These are phyloP conservation scores for Lysandra coridon DNA, from an alignment of 2,888 invertebrate species.

Conservation along the genomic window DNA sequence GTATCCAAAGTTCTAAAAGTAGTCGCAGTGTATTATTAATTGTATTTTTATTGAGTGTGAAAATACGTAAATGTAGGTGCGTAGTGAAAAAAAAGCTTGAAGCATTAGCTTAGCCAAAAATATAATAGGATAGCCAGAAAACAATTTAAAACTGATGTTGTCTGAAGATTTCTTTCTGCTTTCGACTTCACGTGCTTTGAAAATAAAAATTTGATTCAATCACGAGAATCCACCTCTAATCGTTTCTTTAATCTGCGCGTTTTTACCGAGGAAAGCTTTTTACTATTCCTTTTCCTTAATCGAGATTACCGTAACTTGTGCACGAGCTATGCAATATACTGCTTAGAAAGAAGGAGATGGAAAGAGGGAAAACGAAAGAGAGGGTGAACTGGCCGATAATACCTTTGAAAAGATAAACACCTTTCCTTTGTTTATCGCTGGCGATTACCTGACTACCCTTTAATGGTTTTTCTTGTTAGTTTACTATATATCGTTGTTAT, in stretches of 20 bases:
- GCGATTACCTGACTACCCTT: neutral
- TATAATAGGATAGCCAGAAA: too few relatives aligned
- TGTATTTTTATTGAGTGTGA: too few relatives aligned
- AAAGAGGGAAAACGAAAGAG: neutral
- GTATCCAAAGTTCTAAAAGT: too few relatives aligned
- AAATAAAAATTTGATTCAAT: too few relatives aligned
- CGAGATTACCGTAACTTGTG: slow-evolving; percentile 13
- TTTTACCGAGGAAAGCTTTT: slow-evolving; percentile 3
- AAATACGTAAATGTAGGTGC: too few relatives aligned
- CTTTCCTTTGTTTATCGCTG: neutral
- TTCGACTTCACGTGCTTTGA: too few relatives aligned
- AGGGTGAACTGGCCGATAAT: neutral
- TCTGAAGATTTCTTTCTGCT: too few relatives aligned
- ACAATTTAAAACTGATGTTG: too few relatives aligned
- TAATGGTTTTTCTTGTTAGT: slow-evolving; percentile 3
- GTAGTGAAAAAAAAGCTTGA: too few relatives aligned
- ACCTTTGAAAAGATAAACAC: neutral
- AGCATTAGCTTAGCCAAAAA: too few relatives aligned
- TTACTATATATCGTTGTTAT: neutral
- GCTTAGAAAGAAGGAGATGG: neutral
- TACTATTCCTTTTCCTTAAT: slow-evolving; percentile 11
- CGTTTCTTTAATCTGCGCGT: neutral
- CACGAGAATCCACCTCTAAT: neutral
- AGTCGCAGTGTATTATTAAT: too few relatives aligned
- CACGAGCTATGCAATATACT: slow-evolving; percentile 9